These are phyloP conservation scores for Aporophyla lueneburgensis DNA, from an alignment of 2,888 invertebrate genomes.

Conservation along the genomic window DNA sequence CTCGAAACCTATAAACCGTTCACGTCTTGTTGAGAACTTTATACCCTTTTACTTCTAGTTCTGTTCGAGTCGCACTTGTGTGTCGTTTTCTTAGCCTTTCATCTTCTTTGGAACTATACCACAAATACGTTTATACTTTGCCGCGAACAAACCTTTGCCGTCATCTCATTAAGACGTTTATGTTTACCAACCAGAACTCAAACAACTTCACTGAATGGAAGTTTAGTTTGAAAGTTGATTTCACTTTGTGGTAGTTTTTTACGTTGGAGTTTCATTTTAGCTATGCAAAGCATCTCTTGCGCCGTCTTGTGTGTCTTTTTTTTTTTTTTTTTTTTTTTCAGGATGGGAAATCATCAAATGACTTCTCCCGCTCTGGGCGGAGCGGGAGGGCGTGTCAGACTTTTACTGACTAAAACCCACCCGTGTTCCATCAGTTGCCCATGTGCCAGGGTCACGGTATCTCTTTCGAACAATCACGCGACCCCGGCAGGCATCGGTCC, in stretches of 20 bases:
- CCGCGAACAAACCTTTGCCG: not conserved
- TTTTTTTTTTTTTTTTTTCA: too few species aligned
- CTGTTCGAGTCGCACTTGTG: constrained; percentile 25
- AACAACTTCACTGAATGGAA: constrained; percentile 5
- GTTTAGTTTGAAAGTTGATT: constrained; percentile 10
- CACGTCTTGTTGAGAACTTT: constrained; percentile 45
- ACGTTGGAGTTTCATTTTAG: not conserved
- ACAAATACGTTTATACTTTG: constrained; percentile 32
- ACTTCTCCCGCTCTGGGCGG: too few species aligned
- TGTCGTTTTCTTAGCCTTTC: constrained; percentile 32
- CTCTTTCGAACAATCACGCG: too few species aligned
- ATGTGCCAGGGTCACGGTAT: too few species aligned
- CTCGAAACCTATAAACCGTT: constrained; percentile 49
- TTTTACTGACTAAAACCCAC: too few species aligned
- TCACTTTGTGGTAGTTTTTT: constrained; percentile 1
- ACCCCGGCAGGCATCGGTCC: too few species aligned
- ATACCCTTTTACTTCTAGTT: constrained; percentile 41
- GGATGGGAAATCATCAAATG: too few species aligned
- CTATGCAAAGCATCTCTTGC: not conserved
- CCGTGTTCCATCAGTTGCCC: too few species aligned
- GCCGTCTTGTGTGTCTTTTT: not conserved
- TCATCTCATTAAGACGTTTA: constrained; percentile 20
- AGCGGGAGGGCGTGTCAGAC: too few species aligned
- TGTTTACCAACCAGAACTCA: constrained; percentile 12
- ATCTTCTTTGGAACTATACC: constrained; percentile 23